Percentiles rank a stretch among this genome's conserved stretches.
phyloP scores from a whole-genome alignment of 2,888 invertebrate genomes.

The Rotaria socialis region DNA sequence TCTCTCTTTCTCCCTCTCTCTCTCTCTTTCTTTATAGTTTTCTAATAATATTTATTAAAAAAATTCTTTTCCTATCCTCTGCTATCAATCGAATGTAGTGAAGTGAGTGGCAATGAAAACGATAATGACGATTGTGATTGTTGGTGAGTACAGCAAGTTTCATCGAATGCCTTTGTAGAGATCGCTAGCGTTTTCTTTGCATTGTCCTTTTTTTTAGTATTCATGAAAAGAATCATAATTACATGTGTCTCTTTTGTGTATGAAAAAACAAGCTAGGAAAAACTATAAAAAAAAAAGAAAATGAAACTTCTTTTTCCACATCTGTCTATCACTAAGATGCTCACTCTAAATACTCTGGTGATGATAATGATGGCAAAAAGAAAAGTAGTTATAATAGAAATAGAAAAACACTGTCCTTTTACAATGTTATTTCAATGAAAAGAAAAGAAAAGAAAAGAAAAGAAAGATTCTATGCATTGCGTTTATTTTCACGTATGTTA shows the following conservation, averaged over 20 bases:
- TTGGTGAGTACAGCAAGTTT: not conserved
- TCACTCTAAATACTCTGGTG: not conserved
- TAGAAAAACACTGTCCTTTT: not conserved
- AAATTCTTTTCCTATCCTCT: not conserved
- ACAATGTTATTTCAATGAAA: not conserved
- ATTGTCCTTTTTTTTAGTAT: not conserved
- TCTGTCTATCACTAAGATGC: not conserved
- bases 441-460: too few relatives aligned
- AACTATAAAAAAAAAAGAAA: not conserved
- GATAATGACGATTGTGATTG: not conserved
- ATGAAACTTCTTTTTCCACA: not conserved
- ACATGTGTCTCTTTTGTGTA: not conserved
- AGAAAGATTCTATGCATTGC: not conserved
- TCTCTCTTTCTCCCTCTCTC: too few relatives aligned
- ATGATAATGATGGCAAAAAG: not conserved
- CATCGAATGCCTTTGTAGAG: not conserved
- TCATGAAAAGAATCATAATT: not conserved
- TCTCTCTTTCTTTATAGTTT: not conserved
- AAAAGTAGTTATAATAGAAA: not conserved
- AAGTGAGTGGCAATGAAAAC: not conserved
- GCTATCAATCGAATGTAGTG: not conserved
- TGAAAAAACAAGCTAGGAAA: too few relatives aligned
- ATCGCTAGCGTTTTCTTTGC: not conserved
- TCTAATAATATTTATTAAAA: constrained; percentile 4
- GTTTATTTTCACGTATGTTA: not conserved